Base-by-base conservation (phyloP, 2,113 vertebrate genomes). In the Scomber colias region DNA sequence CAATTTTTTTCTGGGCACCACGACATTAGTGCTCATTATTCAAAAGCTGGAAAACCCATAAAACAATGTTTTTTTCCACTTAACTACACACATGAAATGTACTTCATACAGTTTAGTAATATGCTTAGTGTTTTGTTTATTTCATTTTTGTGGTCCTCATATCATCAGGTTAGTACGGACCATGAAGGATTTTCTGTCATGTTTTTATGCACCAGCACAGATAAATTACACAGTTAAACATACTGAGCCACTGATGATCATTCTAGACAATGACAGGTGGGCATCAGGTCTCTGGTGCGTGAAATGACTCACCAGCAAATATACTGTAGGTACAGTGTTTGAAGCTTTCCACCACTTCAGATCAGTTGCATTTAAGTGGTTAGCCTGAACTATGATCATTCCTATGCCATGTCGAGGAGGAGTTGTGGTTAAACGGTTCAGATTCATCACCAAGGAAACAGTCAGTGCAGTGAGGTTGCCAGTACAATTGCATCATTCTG, bases 401-500 rank as follows among this genome's bases (percentile, higher is more conserved):
- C n/a, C 45, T 45, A 4, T 46, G 67, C 70, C 11, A 63, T 67
- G 31, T 53, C 55, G 40, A 49, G 56, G 35, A 75, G 45, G 71
- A 65, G 59, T 16, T 57, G 40, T 53, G 69, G 24, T 51, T 81
- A 31, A 79, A 21, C 2, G 1, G 71, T 57, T 76, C 27, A 61
- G 12, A 31, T 66, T 57, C 1, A 83, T 90, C 77, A 79, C 84
- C 87, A 87, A 68, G 79, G 84, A 85, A 75, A 90, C 75, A 56
- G 56, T 24, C 54, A 69, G 31, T 5, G 13, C 17, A 15, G 19
- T 65, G 69, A 67, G 74, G 50, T 30, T 59, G 16, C 17, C 11
- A 46, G 75, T 14, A 13, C 14, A 51, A 74, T 10, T 53, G 64
- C n/a, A 48, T 51, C 27, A 59, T 45, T 51, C 12, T 67, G 50